These are phyloP conservation scores for Villa cingulata DNA, from an alignment of 2,888 invertebrate species.

Conservation along the genomic window DNA sequence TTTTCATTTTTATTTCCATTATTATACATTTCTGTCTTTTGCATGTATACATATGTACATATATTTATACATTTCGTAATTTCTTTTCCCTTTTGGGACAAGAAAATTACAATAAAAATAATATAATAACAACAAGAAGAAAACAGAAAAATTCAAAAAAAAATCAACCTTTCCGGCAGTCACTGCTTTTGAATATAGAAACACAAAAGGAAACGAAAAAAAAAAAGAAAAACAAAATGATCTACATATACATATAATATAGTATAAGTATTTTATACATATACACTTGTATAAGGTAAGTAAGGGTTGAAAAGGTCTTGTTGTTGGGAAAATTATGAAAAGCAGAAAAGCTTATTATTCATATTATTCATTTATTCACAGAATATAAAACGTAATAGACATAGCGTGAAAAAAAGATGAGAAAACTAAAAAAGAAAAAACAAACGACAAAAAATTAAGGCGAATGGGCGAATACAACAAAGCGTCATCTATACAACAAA, in stretches of 20 bases:
- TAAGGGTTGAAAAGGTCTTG: background rate
- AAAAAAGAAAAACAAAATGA: no score
- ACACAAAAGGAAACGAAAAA: background rate
- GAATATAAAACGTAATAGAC: conserved; percentile 8
- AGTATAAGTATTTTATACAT: no score
- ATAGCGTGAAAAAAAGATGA: conserved; percentile 2
- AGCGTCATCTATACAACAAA: conserved; percentile 6
- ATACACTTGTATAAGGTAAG: no score
- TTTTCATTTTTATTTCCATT: background rate
- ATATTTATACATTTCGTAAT: no score
- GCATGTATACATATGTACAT: no score
- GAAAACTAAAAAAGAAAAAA: conserved; percentile 2
- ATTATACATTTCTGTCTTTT: background rate
- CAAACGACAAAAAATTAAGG: no score
- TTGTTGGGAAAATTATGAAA: conserved; percentile 10
- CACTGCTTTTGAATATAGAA: background rate
- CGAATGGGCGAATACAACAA: no score
- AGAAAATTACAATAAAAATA: no score
- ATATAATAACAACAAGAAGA: no score
- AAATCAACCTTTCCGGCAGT: conserved; percentile 4
- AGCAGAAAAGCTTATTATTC: conserved; percentile 15
- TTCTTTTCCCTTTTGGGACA: no score
- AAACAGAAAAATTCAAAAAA: no score
- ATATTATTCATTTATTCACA: conserved; percentile 14
- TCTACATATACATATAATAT: no score